Evolutionary conservation across 2,797 vertebrate species (phyloP).

Genomic region (Linurgus olivaceus): DNA sequence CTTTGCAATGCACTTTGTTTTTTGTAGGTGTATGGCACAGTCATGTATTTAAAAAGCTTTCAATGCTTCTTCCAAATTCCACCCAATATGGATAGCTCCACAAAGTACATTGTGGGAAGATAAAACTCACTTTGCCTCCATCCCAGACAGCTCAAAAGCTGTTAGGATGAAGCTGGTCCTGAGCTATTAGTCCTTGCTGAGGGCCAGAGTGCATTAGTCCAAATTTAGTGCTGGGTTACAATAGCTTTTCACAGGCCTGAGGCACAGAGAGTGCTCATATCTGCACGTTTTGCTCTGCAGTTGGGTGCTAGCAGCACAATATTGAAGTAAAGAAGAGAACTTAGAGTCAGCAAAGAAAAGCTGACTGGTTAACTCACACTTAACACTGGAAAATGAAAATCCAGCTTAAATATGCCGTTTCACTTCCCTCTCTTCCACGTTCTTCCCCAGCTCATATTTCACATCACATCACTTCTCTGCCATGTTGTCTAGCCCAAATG

Average conservation of each 20-base stretch:
- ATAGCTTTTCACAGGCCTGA: neutral
- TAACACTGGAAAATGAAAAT: neutral
- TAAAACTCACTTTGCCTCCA: conserved; percentile 9
- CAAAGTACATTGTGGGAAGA: neutral
- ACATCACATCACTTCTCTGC: neutral
- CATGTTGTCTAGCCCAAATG: neutral
- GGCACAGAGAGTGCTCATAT: neutral
- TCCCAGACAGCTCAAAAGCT: neutral
- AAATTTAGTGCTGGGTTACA: neutral
- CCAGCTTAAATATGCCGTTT: neutral
- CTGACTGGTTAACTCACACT: neutral
- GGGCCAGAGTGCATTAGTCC: neutral
- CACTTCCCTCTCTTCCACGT: neutral
- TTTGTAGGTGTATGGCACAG: neutral
- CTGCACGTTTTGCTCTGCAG: neutral
- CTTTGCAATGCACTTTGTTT: neutral
- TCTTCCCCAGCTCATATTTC: neutral
- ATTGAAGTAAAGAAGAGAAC: neutral
- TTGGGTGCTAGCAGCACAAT: neutral
- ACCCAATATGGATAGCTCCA: neutral
- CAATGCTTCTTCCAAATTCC: neutral
- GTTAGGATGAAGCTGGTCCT: neutral
- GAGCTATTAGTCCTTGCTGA: neutral
- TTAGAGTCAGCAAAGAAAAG: neutral
- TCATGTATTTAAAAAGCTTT: neutral